Base-by-base conservation (phyloP, 2,888 invertebrate species). In the Drosophila borborema region DNA sequence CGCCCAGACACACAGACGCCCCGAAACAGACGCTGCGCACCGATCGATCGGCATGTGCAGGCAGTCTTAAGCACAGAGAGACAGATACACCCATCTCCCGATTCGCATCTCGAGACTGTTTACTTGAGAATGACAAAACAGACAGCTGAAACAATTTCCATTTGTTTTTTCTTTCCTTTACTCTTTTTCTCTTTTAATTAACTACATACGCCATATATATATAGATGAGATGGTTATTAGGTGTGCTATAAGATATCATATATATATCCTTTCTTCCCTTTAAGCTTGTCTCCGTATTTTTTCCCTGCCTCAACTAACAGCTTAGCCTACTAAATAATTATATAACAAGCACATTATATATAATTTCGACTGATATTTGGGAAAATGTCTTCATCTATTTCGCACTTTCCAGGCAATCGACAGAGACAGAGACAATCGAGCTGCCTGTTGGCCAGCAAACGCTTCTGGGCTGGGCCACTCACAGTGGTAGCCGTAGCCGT, bases 391-490 rank as follows among this genome's bases (percentile, higher is more conserved):
- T 20, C 34, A 54, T 48, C 16, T 43, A 31, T 7, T 53, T 62
- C 12, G 45, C 45, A 62, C 51, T 65, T 38, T 20, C 3, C 34
- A 31, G 51, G 20, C 41, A 61, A 18, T 41, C 51, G 45, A 41
- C 8, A 7, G 23, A 28, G 46, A 28, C 8, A 8, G 28, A 53
- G 58, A 46, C 46, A 58, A 31, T 64, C 49, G 41, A 49, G 61
- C 38, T 14, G 38, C 14, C 38, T 12, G 64, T 12, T 43, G 51
- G 51, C 16, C 51, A 45, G 49, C 49, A 18, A 63, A 49, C 23
- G 60, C 63, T 63, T 5, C 54, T 59, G 69, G 75, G 76, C 75
- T 71, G 61, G 77, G 69, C 54, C 55, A 54, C 36, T 61, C 51
- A 36, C 31, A 49, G 18, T 48, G 62, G 51, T 28, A 67, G 28